Evolutionary conservation across 2,888 invertebrate species (phyloP).

Genomic region (Bunonema sp.): DNA sequence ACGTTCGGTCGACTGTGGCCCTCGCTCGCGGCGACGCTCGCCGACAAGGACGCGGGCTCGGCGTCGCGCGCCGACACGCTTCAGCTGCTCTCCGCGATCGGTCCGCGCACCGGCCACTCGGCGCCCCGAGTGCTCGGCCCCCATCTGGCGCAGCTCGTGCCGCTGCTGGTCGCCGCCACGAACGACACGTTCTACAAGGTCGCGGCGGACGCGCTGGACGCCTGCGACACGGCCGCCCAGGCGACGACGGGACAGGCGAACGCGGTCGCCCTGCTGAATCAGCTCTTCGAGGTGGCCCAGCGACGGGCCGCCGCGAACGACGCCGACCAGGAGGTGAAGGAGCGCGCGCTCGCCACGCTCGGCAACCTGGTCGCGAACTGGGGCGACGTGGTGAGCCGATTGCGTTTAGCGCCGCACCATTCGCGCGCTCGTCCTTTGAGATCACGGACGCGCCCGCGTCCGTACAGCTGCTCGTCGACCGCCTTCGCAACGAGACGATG

Average conservation of each 20-base stretch:
- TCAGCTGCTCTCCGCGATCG: slow-evolving; percentile 2
- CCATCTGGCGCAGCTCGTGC: slow-evolving; percentile 43
- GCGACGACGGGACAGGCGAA: no score
- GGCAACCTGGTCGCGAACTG: slow-evolving; percentile 56
- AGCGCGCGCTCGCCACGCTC: slow-evolving; percentile 87
- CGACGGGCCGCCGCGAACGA: slow-evolving; percentile 4
- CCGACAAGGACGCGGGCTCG: slow-evolving; percentile 13
- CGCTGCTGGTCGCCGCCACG: slow-evolving; percentile 70
- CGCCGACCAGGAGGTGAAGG: slow-evolving; percentile 66
- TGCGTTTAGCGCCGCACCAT: no score
- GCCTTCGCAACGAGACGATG: slow-evolving; percentile 88
- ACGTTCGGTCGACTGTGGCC: slow-evolving; percentile 71
- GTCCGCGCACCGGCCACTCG: slow-evolving; percentile 50
- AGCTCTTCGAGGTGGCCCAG: slow-evolving; percentile 5
- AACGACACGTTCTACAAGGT: slow-evolving; percentile 91
- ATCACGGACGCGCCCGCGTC: slow-evolving; percentile 57
- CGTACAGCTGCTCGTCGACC: slow-evolving; percentile 81
- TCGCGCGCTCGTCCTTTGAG: no score
- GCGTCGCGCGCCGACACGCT: no score
- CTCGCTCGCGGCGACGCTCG: slow-evolving; percentile 62
- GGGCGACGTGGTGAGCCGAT: no score
- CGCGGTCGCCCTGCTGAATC: no score
- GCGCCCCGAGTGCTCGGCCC: slow-evolving; percentile 57
- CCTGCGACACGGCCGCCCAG: no score
- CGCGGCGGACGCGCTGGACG: slow-evolving; percentile 80